These are phyloP conservation scores for Eulemur rufifrons DNA, from an alignment of 2,113 vertebrate genomes.

Conservation along the genomic window DNA sequence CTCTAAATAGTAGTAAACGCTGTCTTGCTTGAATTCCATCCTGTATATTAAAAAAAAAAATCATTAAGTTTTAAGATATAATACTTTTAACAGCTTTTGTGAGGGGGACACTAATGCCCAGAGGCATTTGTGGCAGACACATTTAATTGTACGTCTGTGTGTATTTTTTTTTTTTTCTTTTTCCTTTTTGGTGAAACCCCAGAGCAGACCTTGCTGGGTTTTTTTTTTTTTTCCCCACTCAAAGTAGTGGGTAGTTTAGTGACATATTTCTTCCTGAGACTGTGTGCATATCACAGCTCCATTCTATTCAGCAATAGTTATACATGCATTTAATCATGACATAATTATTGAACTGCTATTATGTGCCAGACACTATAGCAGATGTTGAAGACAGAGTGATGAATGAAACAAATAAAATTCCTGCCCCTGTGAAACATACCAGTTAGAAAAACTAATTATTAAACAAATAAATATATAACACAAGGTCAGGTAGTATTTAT, in stretches of 20 bases:
- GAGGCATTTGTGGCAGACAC: background rate
- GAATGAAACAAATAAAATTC: background rate
- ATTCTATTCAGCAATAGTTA: background rate
- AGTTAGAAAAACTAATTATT: background rate
- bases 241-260: background rate
- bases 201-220: background rate
- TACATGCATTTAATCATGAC: background rate
- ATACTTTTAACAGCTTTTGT: background rate
- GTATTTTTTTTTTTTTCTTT: background rate
- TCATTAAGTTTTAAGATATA: background rate
- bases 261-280: background rate
- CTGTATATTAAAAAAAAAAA: background rate
- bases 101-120: background rate
- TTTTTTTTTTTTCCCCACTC: background rate
- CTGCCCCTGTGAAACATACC: background rate
- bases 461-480: background rate
- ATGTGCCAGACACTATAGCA: background rate
- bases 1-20: background rate
- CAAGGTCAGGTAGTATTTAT: background rate
- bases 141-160: background rate
- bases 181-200: background rate
- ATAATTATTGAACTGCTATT: background rate
- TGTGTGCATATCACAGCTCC: background rate
- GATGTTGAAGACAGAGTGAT: background rate
- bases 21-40: background rate